Evolutionary conservation across 2,113 vertebrate genomes (phyloP), one percentile per base, ranked within the genome.

Genomic region (Chamaea fasciata): DNA sequence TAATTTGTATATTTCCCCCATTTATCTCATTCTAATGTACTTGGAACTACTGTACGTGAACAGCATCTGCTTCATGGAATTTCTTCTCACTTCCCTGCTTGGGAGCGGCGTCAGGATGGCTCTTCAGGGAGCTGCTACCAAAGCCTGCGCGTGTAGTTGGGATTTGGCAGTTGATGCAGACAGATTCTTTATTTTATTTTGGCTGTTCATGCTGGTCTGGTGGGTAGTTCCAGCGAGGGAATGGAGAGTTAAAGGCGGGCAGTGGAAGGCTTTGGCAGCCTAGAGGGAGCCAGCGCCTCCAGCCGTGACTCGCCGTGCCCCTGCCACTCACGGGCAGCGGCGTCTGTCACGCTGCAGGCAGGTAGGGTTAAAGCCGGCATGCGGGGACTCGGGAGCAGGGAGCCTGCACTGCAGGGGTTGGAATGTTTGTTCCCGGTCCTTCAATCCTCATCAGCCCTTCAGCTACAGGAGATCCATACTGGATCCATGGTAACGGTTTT

Each of bases 401-500:
- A 98, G 95, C 95, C 98, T 98, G 97, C 98, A 98, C 97, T 98
- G 98, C 97, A 95, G 98, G 98, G 97, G 80, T 83, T 96, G 97
- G 89, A 87, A 93, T 97, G 95, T 94, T 94, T 74, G 76, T 53
- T 94, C 94, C 92, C 2, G 9, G 84, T 91, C 96, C 33, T 65
- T 95, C 94, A 55, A 5, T 73, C 83, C 92, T 74, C 83, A 41
- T 67, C 74, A 87, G 89, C 96, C 63, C 63, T 95, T 91, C 95
- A 65, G 92, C 96, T 94, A 20, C 94, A 19, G 96, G 97, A 90
- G 94, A 96, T 92, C 94, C 93, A 41, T 91, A 52, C 92, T 50
- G 97, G 97, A 98, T 96, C 98, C 98, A 98, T 98, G 98, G 98
- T 97, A 98, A 98, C 97, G 56, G 95, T 86, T 90, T 97, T 97